Percentiles rank a stretch among this genome's conserved stretches.
These are phyloP conservation scores for Bradynema listronoti DNA, from an alignment of 1,140 invertebrate species.

Conservation along the genomic window DNA sequence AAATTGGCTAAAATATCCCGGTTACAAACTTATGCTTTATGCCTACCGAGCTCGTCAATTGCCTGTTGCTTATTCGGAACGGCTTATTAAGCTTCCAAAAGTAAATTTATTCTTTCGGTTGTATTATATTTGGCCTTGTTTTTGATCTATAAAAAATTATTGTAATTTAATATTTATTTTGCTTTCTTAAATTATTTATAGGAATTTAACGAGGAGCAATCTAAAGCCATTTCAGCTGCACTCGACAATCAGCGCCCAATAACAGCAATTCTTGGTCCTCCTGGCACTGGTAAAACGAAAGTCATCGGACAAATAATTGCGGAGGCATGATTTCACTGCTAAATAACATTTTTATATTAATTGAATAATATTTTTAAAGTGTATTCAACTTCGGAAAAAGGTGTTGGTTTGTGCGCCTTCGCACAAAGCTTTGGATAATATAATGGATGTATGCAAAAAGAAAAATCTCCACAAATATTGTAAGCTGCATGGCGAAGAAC, in stretches of 20 bases:
- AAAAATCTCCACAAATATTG: constrained; percentile 15
- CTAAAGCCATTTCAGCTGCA: constrained; percentile 13
- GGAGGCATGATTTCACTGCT: constrained; percentile 25
- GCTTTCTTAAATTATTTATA: constrained; percentile 6
- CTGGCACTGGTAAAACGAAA: constrained; percentile 37
- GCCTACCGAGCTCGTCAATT: constrained; percentile 13
- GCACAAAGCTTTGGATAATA: constrained; percentile 21
- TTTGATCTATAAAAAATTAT: not conserved
- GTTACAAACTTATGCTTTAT: constrained; percentile 24
- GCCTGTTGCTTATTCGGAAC: not conserved
- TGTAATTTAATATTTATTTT: constrained; percentile 2
- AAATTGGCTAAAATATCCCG: constrained; percentile 15
- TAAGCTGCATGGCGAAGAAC: constrained; percentile 15
- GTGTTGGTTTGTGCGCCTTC: constrained; percentile 28
- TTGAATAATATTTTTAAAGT: constrained; percentile 16
- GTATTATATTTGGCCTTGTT: not conserved
- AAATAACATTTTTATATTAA: not conserved
- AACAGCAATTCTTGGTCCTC: constrained; percentile 35
- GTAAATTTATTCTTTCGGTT: no score
- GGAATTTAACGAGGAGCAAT: constrained; percentile 31
- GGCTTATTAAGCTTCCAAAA: not conserved
- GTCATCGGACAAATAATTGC: constrained; percentile 33
- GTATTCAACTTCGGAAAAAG: not conserved
- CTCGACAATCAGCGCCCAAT: constrained; percentile 10
- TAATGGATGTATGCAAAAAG: constrained; percentile 13